Evolutionary conservation across 2,113 vertebrate genomes (phyloP), one percentile per base, ranked within the genome.

Genomic region (Grammatotria lemairii): DNA sequence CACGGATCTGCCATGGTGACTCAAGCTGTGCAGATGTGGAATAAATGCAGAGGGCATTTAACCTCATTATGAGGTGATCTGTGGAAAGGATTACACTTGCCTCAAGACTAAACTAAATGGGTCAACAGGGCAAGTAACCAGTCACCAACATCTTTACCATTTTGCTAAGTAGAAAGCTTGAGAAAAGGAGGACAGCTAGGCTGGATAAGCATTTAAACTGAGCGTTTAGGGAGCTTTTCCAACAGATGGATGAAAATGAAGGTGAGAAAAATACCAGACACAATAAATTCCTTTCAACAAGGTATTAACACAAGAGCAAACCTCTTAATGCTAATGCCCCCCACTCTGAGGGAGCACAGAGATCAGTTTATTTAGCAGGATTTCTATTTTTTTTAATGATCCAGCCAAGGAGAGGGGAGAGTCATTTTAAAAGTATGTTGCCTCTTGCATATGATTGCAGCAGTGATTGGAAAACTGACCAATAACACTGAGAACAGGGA

Each of bases 251-350:
- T 49, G n/a, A 38, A 88, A 92, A 68, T 70, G 19, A 75, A 70
- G 49, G 57, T 55, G 80, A 82, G 23, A 65, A 88, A 81, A 81
- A 85, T 54, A 57, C 28, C 11, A 40, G 17, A 14, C 6, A 83
- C 80, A 91, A 85, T 49, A 40, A 91, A 82, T 86, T 82, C 85
- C 13, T 80, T 82, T 90, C 85, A 42, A 4, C 31, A 17, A 82
- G 79, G 80, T 80, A 91, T 91, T 84, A 87, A 35, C 3, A 1
- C 16, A 13, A 45, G 11, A 47, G 26, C 63, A 89, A 92, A 53
- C 86, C 84, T 88, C 87, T 88, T 82, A 86, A 80, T 33, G 42
- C 7, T 8, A 78, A 57, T 55, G 47, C 16, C 26, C 14, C 11
- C 33, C 17, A 58, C 8, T 73, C 33, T 17, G 13, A 73, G 28